Conservation (phyloP, 2,797 vertebrate species). For the Halcyon smyrnensis region DNA sequence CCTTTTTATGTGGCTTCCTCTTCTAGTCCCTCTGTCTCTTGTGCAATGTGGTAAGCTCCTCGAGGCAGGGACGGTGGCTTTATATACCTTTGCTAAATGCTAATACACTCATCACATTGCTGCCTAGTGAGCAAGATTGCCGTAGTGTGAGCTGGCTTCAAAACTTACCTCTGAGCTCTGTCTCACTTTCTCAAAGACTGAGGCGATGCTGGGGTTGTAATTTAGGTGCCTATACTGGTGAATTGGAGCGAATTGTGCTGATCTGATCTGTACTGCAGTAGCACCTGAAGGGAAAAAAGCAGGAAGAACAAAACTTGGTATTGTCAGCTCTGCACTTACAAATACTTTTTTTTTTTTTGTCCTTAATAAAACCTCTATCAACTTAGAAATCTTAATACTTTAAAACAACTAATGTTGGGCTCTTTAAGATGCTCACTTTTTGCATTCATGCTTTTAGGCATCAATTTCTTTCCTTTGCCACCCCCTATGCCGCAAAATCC, state of each 20-base stretch:
- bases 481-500: background rate
- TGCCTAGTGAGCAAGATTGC: background rate
- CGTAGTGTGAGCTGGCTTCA: background rate
- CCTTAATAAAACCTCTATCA: constrained; percentile 1
- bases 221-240: background rate
- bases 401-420: background rate
- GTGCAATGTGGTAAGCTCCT: background rate
- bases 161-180: background rate
- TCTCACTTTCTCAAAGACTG: background rate
- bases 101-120: background rate
- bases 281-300: constrained; percentile 6
- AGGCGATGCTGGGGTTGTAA: background rate
- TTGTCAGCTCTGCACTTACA: background rate
- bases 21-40: constrained; percentile 19
- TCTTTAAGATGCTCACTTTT: background rate
- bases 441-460: background rate
- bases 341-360: background rate
- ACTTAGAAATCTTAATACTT: background rate
- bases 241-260: background rate
- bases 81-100: constrained; percentile 14
- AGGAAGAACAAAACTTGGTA: background rate
- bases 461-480: background rate
- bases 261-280: constrained; percentile 17
- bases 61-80: background rate
- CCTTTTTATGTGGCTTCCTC: constrained; percentile 60